These are phyloP conservation scores for Papilio elwesi DNA, from an alignment of 2,888 invertebrate species.

Conservation along the genomic window DNA sequence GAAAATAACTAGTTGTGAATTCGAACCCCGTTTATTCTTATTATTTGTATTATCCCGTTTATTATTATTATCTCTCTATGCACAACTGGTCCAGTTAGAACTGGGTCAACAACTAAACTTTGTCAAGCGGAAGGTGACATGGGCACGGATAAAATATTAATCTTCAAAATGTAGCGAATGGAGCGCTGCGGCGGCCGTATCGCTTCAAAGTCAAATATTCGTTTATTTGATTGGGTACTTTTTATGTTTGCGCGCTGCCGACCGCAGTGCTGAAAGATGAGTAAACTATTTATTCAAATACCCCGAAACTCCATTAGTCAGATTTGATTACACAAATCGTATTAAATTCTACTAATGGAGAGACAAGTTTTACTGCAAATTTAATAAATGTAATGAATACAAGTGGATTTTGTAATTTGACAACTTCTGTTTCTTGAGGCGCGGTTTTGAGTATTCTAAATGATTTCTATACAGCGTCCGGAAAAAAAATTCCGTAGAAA, in stretches of 20 bases:
- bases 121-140: slow-evolving; percentile 37
- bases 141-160: slow-evolving; percentile 38
- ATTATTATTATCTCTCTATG: too few relatives aligned
- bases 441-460: too few relatives aligned
- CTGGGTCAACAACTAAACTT: slow-evolving; percentile 38
- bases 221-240: slow-evolving; percentile 22
- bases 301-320: background rate
- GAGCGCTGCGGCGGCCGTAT: slow-evolving; percentile 15
- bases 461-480: too few relatives aligned
- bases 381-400: too few relatives aligned
- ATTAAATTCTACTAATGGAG: background rate
- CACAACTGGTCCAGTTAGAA: slow-evolving; percentile 31
- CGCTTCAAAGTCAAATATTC: slow-evolving; percentile 1
- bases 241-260: background rate
- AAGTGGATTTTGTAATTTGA: too few relatives aligned
- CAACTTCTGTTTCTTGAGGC: too few relatives aligned
- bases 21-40: background rate
- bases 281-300: slow-evolving; percentile 4
- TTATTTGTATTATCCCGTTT: too few relatives aligned
- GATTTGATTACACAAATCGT: background rate
- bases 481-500: background rate
- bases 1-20: background rate
- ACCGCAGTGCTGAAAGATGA: background rate
- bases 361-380: too few relatives aligned
- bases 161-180: slow-evolving; percentile 28